Percentiles rank a stretch among this genome's conserved stretches.
Evolutionary conservation across 2,797 vertebrate species (phyloP).

Genomic region (Spizella passerina): DNA sequence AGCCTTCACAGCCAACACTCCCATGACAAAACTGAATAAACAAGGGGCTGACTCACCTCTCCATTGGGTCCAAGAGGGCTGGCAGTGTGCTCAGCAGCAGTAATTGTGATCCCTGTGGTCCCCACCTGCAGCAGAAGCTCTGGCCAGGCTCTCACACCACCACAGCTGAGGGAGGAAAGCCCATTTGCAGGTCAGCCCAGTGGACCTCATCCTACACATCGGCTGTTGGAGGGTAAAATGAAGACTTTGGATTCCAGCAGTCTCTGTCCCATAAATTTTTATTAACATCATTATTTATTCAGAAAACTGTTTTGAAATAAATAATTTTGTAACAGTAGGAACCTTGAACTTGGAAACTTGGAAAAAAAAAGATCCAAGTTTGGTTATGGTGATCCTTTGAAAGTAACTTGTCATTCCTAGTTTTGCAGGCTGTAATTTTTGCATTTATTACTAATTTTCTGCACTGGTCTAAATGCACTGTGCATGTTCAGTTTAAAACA

Average conservation of each 20-base stretch:
- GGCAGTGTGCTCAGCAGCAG: background rate
- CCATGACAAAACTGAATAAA: background rate
- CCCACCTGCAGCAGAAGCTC: background rate
- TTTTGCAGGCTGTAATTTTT: slow-evolving; percentile 56
- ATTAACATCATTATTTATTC: slow-evolving; percentile 3
- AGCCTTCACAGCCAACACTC: accelerated
- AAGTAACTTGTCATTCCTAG: slow-evolving; percentile 47
- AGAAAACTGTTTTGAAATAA: background rate
- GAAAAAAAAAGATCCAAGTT: background rate
- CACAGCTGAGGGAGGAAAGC: background rate
- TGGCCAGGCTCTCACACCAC: background rate
- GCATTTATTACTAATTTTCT: slow-evolving; percentile 64
- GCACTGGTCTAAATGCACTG: background rate
- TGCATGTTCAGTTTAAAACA: slow-evolving; percentile 24
- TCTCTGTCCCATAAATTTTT: slow-evolving; percentile 30
- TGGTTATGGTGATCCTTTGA: slow-evolving; percentile 6
- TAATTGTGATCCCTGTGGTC: background rate
- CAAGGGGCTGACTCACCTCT: background rate
- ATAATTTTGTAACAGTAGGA: slow-evolving; percentile 33
- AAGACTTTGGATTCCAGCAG: background rate
- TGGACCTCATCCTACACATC: background rate
- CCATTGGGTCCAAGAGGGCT: background rate
- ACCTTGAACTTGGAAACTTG: background rate
- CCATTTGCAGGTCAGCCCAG: background rate
- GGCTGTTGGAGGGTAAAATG: background rate